Base-by-base conservation (phyloP, 2,113 vertebrate species). In the Suncus etruscus region DNA sequence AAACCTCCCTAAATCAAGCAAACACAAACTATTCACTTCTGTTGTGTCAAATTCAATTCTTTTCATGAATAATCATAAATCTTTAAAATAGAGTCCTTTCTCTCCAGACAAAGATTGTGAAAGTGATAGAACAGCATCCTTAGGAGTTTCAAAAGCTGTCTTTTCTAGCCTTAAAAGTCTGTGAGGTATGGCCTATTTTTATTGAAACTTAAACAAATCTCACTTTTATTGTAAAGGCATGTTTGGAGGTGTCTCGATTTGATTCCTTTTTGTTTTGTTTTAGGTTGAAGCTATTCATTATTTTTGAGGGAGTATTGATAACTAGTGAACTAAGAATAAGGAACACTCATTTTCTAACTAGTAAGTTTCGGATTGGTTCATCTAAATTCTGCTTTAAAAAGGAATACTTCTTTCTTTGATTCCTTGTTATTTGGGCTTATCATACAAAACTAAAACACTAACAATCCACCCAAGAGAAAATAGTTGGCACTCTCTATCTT, bases 171-270 rank as follows among this genome's bases (percentile, higher is more conserved):
- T 79, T 84, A 27, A 70, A 3, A 18, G 1, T 88, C 20, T 80
- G 75, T 79, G 24, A 75, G 73, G 58, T 47, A 87, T 75, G 22
- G 10, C 14, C 83, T 29, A 48, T 2, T 83, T 89, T 93, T 91
- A 82, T n/a, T 54, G 27, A 79, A 29, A 11, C 39, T 63, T 86
- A 69, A 68, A 51, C 47, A 50, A 24, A 72, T 81, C 6, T 84
- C 68, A 83, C 77, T 47, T 91, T 90, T 92, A 61, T 66, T 48
- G n/a, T 83, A 25, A 73, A 48, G 65, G n/a, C 77, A 78, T 90
- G 20, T 54, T 92, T 82, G 18, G n/a, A 47, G 78, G 12, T 20
- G 45, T 65, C 47, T 78, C 32, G 12, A 69, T 83, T 77, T 54
- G 51, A 54, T 15, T 54, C 11, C 15, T 54, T 54, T 54, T 4